phyloP scores from a whole-genome alignment of 37 sponge, comb jelly and placozoan species.

The Beroe ovata region DNA sequence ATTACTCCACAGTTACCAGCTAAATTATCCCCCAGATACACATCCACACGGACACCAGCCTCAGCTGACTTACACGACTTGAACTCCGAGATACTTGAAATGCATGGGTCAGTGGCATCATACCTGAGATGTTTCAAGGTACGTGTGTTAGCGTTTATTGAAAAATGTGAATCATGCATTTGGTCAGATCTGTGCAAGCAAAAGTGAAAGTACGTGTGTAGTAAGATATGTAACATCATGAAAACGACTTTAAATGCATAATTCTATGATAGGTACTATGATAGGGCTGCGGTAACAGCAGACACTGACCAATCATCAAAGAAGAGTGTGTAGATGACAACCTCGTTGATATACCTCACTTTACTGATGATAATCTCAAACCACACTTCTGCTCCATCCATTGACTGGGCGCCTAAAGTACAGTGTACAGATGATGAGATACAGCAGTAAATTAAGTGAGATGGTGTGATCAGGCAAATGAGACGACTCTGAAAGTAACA shows the following conservation, averaged over 20 bases:
- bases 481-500: too few relatives aligned
- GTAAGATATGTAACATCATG: too few relatives aligned
- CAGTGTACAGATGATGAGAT: too few relatives aligned
- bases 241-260: too few relatives aligned
- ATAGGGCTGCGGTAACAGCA: not conserved
- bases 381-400: not conserved
- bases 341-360: not conserved
- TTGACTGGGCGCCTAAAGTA: not conserved
- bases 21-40: not conserved
- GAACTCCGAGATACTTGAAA: not conserved
- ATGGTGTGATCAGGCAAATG: too few relatives aligned
- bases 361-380: not conserved
- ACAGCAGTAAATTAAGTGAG: too few relatives aligned
- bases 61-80: not conserved
- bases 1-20: not conserved
- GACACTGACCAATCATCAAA: not conserved
- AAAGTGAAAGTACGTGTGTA: too few relatives aligned
- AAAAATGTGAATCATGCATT: too few relatives aligned
- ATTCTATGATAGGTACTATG: too few relatives aligned
- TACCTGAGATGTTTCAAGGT: too few relatives aligned
- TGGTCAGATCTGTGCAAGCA: too few relatives aligned
- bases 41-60: not conserved
- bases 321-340: not conserved
- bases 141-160: too few relatives aligned
- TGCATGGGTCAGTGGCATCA: not conserved